phyloP scores from a whole-genome alignment of 2,113 vertebrate species.

The Eulacestoma nigropectus region DNA sequence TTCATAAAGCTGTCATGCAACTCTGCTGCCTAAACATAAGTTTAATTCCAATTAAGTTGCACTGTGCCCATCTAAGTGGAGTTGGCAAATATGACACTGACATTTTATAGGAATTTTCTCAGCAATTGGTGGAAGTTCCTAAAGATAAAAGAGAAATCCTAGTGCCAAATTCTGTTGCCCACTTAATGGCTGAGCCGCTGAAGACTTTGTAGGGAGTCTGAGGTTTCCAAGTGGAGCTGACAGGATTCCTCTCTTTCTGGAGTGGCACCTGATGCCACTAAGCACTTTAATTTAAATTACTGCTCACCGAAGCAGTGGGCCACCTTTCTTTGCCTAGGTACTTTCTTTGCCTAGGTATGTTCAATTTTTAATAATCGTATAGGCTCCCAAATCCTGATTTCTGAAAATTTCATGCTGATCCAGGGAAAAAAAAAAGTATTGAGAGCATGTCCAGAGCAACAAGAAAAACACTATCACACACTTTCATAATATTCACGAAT shows the following conservation, averaged over 20 bases:
- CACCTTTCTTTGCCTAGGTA: neutral
- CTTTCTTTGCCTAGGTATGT: neutral
- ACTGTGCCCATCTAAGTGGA: neutral
- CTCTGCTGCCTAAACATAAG: neutral
- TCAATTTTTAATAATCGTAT: neutral
- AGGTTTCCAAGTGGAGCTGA: neutral
- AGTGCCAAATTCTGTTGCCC: neutral
- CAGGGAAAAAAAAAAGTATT: neutral
- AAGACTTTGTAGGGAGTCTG: neutral
- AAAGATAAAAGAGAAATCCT: neutral
- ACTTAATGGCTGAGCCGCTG: neutral
- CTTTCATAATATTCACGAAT: neutral
- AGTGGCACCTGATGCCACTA: neutral
- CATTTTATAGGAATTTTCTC: neutral
- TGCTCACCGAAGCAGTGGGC: neutral
- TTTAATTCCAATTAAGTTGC: neutral
- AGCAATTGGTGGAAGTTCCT: neutral
- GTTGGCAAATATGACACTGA: neutral
- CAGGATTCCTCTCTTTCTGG: neutral
- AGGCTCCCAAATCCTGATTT: neutral
- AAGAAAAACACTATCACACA: neutral
- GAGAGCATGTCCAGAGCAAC: rapidly evolving
- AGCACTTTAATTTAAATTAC: neutral
- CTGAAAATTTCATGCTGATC: neutral
- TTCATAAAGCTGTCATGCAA: neutral